A percentile compares a stretch with the other conserved stretches of the same genome.
Conservation (phyloP, 1,140 invertebrate species). For the Bactericera cockerelli region DNA sequence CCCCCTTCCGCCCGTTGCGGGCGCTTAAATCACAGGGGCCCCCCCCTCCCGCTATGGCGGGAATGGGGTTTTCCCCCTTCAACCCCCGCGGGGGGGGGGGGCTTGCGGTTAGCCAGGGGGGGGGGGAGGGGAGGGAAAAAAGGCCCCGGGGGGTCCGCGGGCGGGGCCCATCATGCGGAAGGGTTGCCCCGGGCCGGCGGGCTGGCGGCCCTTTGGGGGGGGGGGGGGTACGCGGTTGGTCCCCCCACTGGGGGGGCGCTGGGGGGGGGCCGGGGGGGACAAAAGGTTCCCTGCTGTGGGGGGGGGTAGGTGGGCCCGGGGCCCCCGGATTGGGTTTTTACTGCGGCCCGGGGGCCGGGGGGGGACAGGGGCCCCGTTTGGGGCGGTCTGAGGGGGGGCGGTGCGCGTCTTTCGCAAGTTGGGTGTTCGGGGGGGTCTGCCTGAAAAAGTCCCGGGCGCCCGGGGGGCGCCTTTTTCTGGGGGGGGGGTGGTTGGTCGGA, state of each 20-base stretch:
- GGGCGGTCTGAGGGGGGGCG: constrained; percentile 33
- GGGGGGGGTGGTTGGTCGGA: too few species aligned
- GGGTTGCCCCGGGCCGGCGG: constrained; percentile 10
- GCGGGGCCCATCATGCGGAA: constrained; percentile 10
- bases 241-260: constrained; percentile 23
- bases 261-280: too few species aligned
- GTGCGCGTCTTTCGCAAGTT: constrained; percentile 62
- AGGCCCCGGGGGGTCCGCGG: too few species aligned
- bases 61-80: constrained; percentile 2
- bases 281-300: constrained; percentile 27
- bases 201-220: constrained; percentile 27
- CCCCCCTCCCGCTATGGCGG: too few species aligned
- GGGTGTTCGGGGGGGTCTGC: constrained; percentile 44
- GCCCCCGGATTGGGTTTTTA: constrained; percentile 27
- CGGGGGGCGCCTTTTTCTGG: too few species aligned
- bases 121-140: constrained; percentile 9
- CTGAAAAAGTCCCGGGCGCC: constrained; percentile 17
- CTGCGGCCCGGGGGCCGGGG: constrained; percentile 35
- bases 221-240: constrained; percentile 28
- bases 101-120: constrained; percentile 12
- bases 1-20: constrained; percentile 61
- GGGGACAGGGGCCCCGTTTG: constrained; percentile 37
- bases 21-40: constrained; percentile 40
- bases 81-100: constrained; percentile 7
- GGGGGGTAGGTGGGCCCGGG: constrained; percentile 22